Percentiles rank a stretch among this genome's conserved stretches.
phyloP scores from a whole-genome alignment of 1,140 invertebrate genomes.

The Meteorus sp. region DNA sequence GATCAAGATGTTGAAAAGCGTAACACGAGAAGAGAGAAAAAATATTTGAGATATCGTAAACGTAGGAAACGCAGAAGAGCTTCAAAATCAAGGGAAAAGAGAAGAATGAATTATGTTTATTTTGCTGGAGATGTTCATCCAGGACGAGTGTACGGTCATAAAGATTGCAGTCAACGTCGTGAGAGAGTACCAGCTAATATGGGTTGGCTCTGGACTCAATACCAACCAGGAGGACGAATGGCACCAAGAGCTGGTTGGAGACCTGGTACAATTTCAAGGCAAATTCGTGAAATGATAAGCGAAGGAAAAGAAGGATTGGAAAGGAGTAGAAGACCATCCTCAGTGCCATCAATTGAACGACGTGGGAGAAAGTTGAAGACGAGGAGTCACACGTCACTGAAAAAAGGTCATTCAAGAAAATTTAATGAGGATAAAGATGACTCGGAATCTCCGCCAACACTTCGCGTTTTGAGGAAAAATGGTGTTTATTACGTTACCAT shows the following conservation, averaged over 20 bases:
- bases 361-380: conserved; percentile 24
- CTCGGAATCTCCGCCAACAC: conserved; percentile 42
- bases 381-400: conserved; percentile 30
- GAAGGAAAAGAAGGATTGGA: conserved; percentile 37
- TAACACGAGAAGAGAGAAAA: not conserved
- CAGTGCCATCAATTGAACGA: conserved; percentile 28
- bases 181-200: conserved; percentile 41
- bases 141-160: conserved; percentile 36
- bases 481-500: conserved; percentile 53
- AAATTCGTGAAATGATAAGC: conserved; percentile 41
- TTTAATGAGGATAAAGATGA: conserved; percentile 31
- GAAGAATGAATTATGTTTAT: conserved; percentile 35
- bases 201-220: conserved; percentile 47
- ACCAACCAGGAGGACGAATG: conserved; percentile 31
- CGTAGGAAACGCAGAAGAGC: conserved; percentile 5
- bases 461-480: conserved; percentile 48
- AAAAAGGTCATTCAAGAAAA: conserved; percentile 25
- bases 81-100: conserved; percentile 1
- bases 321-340: conserved; percentile 22
- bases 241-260: conserved; percentile 49
- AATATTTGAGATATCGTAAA: not conserved
- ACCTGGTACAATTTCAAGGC: conserved; percentile 46
- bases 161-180: conserved; percentile 32
- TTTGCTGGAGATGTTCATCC: conserved; percentile 37
- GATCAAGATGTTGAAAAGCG: not conserved